These are phyloP conservation scores for Tympanuchus pallidicinctus DNA, from an alignment of 2,113 vertebrate species.

Conservation along the genomic window DNA sequence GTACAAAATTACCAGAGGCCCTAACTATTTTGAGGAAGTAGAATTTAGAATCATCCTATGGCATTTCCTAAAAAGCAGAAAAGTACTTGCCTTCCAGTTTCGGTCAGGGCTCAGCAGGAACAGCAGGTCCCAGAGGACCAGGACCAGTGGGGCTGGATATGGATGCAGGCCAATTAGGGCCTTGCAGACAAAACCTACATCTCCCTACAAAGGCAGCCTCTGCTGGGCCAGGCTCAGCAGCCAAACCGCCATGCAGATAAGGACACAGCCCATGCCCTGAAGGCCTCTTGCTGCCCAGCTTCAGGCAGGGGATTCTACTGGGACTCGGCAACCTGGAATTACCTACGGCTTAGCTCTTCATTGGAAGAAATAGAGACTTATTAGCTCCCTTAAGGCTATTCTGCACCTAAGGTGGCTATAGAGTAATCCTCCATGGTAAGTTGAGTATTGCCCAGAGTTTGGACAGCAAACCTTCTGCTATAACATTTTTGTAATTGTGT, in stretches of 20 bases:
- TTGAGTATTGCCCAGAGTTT: accelerated
- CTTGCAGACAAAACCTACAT: background rate
- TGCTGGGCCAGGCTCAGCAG: too few relatives aligned
- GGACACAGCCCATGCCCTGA: background rate
- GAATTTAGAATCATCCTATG: background rate
- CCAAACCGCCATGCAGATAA: accelerated
- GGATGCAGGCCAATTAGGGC: background rate
- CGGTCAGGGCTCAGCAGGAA: accelerated
- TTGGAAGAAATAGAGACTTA: accelerated
- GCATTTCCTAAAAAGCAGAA: background rate
- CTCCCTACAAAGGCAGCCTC: background rate
- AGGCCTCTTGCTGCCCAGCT: accelerated
- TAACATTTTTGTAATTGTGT: background rate
- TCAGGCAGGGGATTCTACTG: accelerated
- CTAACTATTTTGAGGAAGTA: background rate
- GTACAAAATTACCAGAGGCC: background rate
- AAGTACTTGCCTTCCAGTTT: accelerated
- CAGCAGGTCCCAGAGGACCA: accelerated
- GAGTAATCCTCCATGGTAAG: background rate
- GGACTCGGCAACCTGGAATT: accelerated
- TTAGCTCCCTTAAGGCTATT: accelerated
- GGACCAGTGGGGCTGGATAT: accelerated
- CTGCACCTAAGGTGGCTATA: accelerated
- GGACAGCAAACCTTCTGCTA: background rate
- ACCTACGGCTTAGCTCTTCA: accelerated